Conservation (phyloP, 2,113 vertebrate genomes). For the Caretta caretta region DNA sequence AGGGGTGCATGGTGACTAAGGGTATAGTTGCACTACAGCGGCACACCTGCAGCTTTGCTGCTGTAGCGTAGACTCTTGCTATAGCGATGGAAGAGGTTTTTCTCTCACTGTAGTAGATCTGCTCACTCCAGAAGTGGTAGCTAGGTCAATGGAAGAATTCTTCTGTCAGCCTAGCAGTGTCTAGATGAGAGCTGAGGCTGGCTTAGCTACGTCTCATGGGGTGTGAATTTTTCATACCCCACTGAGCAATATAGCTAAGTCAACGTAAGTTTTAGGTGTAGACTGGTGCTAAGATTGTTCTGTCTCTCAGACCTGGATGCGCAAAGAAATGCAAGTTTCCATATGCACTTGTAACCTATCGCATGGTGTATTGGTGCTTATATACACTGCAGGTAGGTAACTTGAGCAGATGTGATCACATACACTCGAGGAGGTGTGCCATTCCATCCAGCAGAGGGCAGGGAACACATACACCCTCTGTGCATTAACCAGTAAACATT, state of each 20-base stretch:
- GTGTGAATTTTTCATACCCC: background rate
- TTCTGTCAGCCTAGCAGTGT: background rate
- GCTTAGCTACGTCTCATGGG: background rate
- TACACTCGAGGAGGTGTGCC: background rate
- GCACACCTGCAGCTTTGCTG: background rate
- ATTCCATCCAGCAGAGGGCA: slow-evolving; percentile 18
- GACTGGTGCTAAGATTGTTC: background rate
- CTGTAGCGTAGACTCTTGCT: background rate
- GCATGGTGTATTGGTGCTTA: background rate
- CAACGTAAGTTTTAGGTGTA: background rate
- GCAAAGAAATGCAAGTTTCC: background rate
- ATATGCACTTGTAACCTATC: background rate
- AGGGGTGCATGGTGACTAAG: background rate
- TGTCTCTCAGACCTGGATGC: background rate
- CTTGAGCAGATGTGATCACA: background rate
- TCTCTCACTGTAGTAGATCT: background rate
- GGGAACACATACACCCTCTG: background rate
- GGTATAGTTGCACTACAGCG: background rate
- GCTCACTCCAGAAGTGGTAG: background rate
- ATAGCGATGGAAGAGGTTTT: background rate
- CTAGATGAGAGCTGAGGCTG: background rate
- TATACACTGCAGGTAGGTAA: background rate
- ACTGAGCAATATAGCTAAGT: background rate
- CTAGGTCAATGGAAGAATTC: background rate
- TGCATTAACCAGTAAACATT: background rate